Conservation (phyloP, 2,797 vertebrate genomes). For the Acipenser ruthenus region DNA sequence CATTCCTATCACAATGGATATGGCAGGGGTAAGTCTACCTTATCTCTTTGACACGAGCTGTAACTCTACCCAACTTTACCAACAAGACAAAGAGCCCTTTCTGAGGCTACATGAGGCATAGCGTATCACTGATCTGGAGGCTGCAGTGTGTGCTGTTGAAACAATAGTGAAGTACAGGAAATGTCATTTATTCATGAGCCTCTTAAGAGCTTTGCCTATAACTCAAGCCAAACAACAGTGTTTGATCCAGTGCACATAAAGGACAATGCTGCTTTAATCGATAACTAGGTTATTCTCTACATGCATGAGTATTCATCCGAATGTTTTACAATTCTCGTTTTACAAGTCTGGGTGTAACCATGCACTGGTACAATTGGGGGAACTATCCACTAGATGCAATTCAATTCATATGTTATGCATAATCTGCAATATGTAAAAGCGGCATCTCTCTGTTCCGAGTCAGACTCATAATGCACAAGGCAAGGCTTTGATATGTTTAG, state of each 20-base stretch:
- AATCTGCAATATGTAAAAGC: too few relatives aligned
- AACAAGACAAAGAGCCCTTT: slow-evolving; percentile 23
- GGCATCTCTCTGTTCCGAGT: too few relatives aligned
- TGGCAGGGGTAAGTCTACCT: slow-evolving; percentile 58
- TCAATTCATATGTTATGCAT: too few relatives aligned
- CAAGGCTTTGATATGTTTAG: too few relatives aligned
- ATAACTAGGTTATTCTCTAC: neutral
- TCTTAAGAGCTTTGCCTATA: slow-evolving; percentile 21
- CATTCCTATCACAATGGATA: slow-evolving; percentile 51
- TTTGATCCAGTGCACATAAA: neutral
- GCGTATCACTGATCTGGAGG: slow-evolving; percentile 11
- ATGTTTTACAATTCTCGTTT: too few relatives aligned
- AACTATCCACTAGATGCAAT: too few relatives aligned
- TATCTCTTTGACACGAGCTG: slow-evolving; percentile 46
- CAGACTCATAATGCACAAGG: too few relatives aligned
- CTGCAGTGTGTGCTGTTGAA: slow-evolving; percentile 14
- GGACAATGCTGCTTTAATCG: neutral
- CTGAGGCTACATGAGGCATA: slow-evolving; percentile 9
- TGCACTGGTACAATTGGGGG: too few relatives aligned
- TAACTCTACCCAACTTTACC: slow-evolving; percentile 34
- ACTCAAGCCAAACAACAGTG: neutral
- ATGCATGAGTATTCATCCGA: neutral
- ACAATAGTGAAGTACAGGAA: slow-evolving; percentile 15
- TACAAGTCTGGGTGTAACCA: too few relatives aligned
- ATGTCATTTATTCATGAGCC: slow-evolving; percentile 38